Percentiles rank a stretch among this genome's conserved stretches.
Conservation (phyloP, 2,797 vertebrate genomes). For the Semotilus atromaculatus region DNA sequence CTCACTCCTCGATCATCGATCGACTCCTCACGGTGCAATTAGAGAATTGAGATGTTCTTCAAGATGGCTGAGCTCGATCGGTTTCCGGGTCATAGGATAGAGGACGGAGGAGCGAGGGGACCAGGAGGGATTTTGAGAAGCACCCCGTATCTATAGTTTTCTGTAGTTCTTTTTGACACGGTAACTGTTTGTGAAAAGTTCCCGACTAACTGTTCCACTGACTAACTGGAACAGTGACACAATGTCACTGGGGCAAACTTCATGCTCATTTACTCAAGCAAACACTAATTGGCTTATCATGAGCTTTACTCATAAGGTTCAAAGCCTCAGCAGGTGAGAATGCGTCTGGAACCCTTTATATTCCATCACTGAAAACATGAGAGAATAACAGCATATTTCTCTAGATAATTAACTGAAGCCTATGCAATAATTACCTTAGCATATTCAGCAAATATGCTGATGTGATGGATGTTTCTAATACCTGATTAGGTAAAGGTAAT, state of each 20-base stretch:
- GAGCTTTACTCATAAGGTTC: constrained; percentile 62
- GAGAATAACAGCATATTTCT: not conserved
- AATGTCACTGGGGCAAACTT: constrained; percentile 55
- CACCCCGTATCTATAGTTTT: not conserved
- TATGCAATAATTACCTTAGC: not conserved
- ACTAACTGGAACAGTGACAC: constrained; percentile 66
- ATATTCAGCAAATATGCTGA: not conserved
- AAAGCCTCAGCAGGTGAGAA: not conserved
- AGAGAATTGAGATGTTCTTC: too few species aligned
- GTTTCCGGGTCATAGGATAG: too few species aligned
- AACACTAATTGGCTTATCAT: constrained; percentile 76
- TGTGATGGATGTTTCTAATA: not conserved
- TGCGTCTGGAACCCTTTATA: not conserved
- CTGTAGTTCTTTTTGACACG: not conserved
- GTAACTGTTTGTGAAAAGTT: not conserved
- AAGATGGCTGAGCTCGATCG: too few species aligned
- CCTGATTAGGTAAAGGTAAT: not conserved
- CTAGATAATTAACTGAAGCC: not conserved
- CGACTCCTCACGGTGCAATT: too few species aligned
- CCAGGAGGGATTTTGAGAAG: too few species aligned
- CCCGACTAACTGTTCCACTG: constrained; percentile 55
- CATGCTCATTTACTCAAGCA: constrained; percentile 52
- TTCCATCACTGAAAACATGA: not conserved
- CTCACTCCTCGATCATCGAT: too few species aligned
- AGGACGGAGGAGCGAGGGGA: too few species aligned